Conservation (phyloP, 2,888 invertebrate genomes). For the Chesias legatella region DNA sequence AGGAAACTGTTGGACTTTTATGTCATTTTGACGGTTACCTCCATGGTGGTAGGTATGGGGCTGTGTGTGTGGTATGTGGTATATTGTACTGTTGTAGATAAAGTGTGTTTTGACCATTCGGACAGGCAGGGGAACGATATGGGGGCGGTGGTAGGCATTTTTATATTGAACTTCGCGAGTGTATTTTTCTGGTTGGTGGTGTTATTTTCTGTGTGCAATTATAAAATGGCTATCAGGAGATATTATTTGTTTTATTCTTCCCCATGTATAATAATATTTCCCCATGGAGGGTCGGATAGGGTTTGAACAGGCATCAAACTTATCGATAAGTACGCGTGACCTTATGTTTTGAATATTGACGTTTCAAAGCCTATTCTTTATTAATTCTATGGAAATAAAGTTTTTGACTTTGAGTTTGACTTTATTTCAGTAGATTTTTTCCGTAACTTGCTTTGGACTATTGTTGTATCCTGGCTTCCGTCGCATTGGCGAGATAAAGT, state of each 20-base stretch:
- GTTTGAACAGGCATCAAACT: too few relatives aligned
- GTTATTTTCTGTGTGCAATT: conserved; percentile 19
- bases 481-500: too few relatives aligned
- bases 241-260: conserved; percentile 9
- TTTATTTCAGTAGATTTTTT: too few relatives aligned
- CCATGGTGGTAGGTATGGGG: not conserved
- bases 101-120: conserved; percentile 15
- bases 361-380: too few relatives aligned
- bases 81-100: conserved; percentile 13
- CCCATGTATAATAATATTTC: too few relatives aligned
- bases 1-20: not conserved
- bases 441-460: too few relatives aligned
- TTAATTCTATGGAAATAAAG: too few relatives aligned
- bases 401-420: too few relatives aligned
- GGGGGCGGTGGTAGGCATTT: conserved; percentile 1
- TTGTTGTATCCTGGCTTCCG: too few relatives aligned
- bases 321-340: too few relatives aligned
- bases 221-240: conserved; percentile 34
- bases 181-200: conserved; percentile 2
- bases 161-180: not conserved
- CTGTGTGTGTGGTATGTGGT: conserved; percentile 6
- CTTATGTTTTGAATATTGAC: too few relatives aligned
- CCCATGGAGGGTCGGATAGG: too few relatives aligned
- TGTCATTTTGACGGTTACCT: not conserved
- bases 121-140: conserved; percentile 8